Base-by-base conservation (phyloP, 2,888 invertebrate species). In the Gymnocheta viridis region DNA sequence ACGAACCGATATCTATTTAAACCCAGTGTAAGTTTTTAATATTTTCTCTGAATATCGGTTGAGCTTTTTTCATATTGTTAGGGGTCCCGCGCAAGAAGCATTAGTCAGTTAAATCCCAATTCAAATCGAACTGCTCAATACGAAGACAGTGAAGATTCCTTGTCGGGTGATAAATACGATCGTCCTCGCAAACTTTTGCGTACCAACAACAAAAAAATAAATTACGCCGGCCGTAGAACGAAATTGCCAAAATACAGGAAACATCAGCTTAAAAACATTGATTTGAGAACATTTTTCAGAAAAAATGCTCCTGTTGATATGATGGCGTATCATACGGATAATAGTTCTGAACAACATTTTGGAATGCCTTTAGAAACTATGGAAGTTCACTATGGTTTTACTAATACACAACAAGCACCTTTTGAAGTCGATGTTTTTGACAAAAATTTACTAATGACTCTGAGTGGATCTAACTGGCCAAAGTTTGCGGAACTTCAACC, bases 141-240 rank as follows among this genome's bases (percentile, higher is more conserved):
- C 9, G 49, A n/a, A n/a, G n/a, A 66, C 2, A 82, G 80, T 56
- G 82, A 84, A 0, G 86, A 86, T 10, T 87, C 87, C 12, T 38
- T 87, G 6, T 86, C 87, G 0, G 87, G 86, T 17, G 82, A 86
- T 70, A 82, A 86, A 19, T 84, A 85, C 24, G 86, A 86, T 19
- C 86, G 77, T 5, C 51, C 86, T 4, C 86, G 87, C 2, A 87
- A 87, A 44, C 86, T 85, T 19, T 62, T 86, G 80, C 86, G 86
- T 24, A 74, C 85, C 1, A 86, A 87, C 51, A 87, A 81, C 41
- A 86, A 86, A 44, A 73, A 67, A 69, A 14, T 86, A 2, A 74
- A 44, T 1, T 49, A 74, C 24, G 12, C 9, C 7, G 87, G 87
- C 2, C 74, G 82, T 4, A 41, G 12, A 10, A 73, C 79, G 22